phyloP scores from a whole-genome alignment of 2,113 vertebrate genomes.

The Acrocephalus kingi region DNA sequence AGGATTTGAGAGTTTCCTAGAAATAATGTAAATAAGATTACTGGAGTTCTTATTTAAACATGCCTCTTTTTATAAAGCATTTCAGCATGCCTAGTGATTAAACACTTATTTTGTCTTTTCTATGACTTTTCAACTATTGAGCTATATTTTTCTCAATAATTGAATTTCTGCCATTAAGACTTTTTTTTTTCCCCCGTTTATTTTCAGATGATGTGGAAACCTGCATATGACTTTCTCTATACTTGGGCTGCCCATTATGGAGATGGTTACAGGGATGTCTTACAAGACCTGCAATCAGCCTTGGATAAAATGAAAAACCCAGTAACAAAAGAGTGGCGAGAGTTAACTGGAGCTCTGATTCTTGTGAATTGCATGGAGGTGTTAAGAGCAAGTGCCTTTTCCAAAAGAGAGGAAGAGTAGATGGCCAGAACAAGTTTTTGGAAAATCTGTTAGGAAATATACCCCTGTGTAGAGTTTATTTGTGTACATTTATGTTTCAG shows the following conservation, averaged over 20 bases:
- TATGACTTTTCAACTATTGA: background rate
- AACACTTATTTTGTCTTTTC: background rate
- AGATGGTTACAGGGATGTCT: conserved; percentile 85
- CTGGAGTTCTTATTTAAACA: background rate
- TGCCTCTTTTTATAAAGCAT: background rate
- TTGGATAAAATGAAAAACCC: conserved; percentile 97
- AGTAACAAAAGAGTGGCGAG: conserved; percentile 91
- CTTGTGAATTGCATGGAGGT: conserved; percentile 90
- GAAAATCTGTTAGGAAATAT: background rate
- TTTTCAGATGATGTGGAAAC: conserved; percentile 95
- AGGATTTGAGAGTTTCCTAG: background rate
- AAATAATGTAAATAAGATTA: background rate
- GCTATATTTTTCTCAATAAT: background rate
- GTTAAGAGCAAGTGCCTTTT: conserved; percentile 80
- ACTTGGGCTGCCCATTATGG: conserved; percentile 89
- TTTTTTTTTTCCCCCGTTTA: background rate
- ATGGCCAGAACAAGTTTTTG: background rate
- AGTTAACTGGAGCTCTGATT: conserved; percentile 89
- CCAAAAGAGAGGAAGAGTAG: conserved; percentile 64
- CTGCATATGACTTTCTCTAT: conserved; percentile 95
- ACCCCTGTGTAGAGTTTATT: background rate
- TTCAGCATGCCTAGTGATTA: background rate
- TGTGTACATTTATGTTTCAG: background rate
- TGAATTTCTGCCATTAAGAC: background rate
- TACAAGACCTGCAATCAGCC: conserved; percentile 91